Evolutionary conservation across 2,888 invertebrate species (phyloP).

Genomic region (Leptopterna dolabrata): DNA sequence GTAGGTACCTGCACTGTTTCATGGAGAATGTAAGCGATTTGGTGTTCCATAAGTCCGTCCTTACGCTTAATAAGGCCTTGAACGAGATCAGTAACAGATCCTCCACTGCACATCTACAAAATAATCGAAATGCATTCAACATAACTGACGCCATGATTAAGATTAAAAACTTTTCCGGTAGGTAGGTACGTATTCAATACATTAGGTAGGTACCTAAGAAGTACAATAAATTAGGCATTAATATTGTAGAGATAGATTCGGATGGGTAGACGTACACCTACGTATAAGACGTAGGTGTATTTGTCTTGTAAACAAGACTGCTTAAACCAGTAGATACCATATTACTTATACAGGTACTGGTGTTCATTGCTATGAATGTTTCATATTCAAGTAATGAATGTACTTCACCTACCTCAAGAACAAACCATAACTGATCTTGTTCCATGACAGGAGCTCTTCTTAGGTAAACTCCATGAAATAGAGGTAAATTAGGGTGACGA

Average conservation of each 20-base stretch:
- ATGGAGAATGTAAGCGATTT: conserved; percentile 80
- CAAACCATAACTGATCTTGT: conserved; percentile 85
- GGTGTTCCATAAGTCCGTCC: conserved; percentile 74
- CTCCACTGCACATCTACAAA: conserved; percentile 79
- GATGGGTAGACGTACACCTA: too few species aligned
- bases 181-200: too few species aligned
- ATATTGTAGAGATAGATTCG: too few species aligned
- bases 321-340: too few species aligned
- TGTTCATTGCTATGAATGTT: neutral
- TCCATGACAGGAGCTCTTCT: conserved; percentile 74
- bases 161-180: too few species aligned
- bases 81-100: conserved; percentile 83
- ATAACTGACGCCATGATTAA: too few species aligned
- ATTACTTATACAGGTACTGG: too few species aligned
- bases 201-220: too few species aligned
- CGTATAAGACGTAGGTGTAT: too few species aligned
- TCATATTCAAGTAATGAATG: neutral
- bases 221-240: too few species aligned
- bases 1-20: conserved; percentile 79
- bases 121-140: neutral
- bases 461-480: conserved; percentile 79
- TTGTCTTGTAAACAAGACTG: too few species aligned
- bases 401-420: conserved; percentile 77
- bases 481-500: conserved; percentile 80
- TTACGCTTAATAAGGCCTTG: conserved; percentile 77